Conservation (phyloP, 2,888 invertebrate genomes). For the Drosophila atroscutellata region DNA sequence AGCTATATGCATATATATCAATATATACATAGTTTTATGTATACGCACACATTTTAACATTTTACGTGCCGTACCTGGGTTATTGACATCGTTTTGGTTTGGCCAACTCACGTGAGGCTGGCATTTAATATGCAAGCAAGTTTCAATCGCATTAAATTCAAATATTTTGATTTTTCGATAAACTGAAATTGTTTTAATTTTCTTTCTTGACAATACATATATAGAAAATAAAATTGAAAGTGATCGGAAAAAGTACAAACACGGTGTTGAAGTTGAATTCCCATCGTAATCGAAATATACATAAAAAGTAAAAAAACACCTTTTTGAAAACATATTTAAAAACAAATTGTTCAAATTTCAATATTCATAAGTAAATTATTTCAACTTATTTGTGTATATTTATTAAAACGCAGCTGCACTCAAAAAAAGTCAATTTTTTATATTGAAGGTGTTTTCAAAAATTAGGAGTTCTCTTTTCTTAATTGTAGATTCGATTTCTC, state of each 20-base stretch:
- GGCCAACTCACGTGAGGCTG: constrained; percentile 60
- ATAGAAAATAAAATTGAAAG: background rate
- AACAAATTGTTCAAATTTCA: background rate
- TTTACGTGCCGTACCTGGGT: constrained; percentile 37
- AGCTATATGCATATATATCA: background rate
- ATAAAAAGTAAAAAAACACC: background rate
- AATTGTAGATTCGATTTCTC: background rate
- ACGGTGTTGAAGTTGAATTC: too few species aligned
- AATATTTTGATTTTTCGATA: constrained; percentile 14
- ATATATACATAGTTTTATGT: constrained; percentile 5
- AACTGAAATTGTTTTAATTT: background rate
- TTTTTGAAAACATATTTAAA: background rate
- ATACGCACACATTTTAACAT: background rate
- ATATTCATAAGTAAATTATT: background rate
- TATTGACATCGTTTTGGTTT: constrained; percentile 55
- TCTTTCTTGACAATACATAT: background rate
- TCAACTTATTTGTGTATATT: background rate
- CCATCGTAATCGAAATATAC: background rate
- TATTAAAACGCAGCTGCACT: background rate
- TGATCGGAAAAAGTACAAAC: background rate
- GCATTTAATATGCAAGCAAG: constrained; percentile 28
- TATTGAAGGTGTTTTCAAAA: background rate
- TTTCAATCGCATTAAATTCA: background rate
- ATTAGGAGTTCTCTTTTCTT: background rate
- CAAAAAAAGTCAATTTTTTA: background rate